Evolutionary conservation across 2,797 vertebrate species (phyloP).

Genomic region (Borostomias antarcticus): DNA sequence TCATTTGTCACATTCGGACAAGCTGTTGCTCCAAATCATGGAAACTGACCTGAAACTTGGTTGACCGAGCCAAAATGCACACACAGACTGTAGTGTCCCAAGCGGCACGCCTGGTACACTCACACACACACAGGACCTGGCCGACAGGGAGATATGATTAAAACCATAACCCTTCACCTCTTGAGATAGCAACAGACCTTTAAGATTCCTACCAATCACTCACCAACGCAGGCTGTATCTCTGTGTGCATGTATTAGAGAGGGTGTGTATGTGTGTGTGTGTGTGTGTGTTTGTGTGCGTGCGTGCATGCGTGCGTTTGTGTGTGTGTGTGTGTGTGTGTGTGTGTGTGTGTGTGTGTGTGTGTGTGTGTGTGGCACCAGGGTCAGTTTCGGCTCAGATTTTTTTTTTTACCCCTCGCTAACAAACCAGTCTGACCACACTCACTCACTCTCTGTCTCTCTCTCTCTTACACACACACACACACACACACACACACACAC

Average conservation of each 20-base stretch:
- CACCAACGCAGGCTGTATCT: conserved; percentile 22
- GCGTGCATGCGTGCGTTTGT: conserved; percentile 30
- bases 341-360: conserved; percentile 27
- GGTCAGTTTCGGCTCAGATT: conserved; percentile 63
- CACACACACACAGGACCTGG: not conserved
- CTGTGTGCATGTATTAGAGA: conserved; percentile 29
- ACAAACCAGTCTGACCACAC: conserved; percentile 70
- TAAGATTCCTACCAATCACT: conserved; percentile 47
- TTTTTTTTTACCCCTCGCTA: conserved; percentile 56
- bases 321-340: conserved; percentile 27
- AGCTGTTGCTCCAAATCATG: conserved; percentile 49
- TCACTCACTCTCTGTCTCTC: not conserved
- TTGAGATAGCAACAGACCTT: conserved; percentile 47
- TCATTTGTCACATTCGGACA: conserved; percentile 37
- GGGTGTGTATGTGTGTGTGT: conserved; percentile 9
- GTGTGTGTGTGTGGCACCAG: not conserved
- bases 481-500: conserved; percentile 11
- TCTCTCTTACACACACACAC: not conserved
- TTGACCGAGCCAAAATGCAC: conserved; percentile 67
- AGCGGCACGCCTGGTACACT: conserved; percentile 55
- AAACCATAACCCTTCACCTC: conserved; percentile 52
- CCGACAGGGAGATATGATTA: conserved; percentile 45
- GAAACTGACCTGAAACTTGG: conserved; percentile 53
- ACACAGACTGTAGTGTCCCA: conserved; percentile 58
- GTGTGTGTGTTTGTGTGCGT: conserved; percentile 14